Conservation (phyloP, 2,113 vertebrate genomes). For the Chamaetylas fuelleborni region DNA sequence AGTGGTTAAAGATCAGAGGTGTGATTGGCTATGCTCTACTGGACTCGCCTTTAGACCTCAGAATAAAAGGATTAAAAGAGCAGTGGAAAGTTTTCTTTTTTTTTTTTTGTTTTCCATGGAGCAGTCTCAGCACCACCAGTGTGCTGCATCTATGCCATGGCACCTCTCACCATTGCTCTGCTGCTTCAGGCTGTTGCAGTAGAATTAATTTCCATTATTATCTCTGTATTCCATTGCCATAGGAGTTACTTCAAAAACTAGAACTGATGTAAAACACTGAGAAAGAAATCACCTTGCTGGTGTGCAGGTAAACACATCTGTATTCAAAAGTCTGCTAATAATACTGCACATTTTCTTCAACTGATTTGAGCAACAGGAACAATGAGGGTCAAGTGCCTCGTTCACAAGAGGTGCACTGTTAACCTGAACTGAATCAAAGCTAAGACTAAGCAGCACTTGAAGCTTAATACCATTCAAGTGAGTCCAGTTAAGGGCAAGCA, state of each 20-base stretch:
- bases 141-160: background rate
- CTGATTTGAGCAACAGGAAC: background rate
- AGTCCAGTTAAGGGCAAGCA: background rate
- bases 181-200: background rate
- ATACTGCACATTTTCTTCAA: background rate
- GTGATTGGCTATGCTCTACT: background rate
- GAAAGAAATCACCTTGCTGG: background rate
- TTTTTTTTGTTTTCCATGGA: background rate
- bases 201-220: background rate
- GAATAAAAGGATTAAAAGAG: background rate
- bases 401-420: background rate
- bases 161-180: rapidly evolving
- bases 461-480: background rate
- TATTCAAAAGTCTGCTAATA: background rate
- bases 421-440: background rate
- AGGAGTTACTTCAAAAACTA: background rate
- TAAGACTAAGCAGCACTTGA: background rate
- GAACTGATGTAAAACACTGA: background rate
- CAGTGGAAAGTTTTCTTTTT: background rate
- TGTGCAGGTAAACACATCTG: background rate
- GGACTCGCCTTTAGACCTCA: background rate
- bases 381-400: background rate
- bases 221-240: background rate
- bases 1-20: background rate
- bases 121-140: background rate